Conservation (phyloP, 2,888 invertebrate species). For the Xylocampa areola region DNA sequence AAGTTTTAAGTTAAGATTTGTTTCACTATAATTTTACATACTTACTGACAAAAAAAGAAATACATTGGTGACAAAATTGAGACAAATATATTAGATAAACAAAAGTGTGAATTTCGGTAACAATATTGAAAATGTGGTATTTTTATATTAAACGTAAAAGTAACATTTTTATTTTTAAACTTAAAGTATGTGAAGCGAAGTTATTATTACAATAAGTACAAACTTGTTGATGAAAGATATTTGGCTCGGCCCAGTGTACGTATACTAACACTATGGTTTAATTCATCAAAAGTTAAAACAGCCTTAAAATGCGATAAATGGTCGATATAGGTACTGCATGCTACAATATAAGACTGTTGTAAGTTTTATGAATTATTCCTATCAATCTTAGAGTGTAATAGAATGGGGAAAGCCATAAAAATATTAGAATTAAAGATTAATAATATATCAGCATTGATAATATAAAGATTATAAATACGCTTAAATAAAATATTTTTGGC, state of each 20-base stretch:
- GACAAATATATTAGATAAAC: slow-evolving; percentile 71
- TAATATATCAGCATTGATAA: slow-evolving; percentile 89
- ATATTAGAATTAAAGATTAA: slow-evolving; percentile 87
- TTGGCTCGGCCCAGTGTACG: slow-evolving; percentile 79
- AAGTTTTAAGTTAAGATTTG: slow-evolving; percentile 64
- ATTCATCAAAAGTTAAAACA: slow-evolving; percentile 73
- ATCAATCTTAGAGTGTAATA: slow-evolving; percentile 75
- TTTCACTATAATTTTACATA: slow-evolving; percentile 62
- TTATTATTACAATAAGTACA: slow-evolving; percentile 83
- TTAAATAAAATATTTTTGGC: slow-evolving; percentile 91
- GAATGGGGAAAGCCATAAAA: slow-evolving; percentile 83
- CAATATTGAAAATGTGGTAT: slow-evolving; percentile 82
- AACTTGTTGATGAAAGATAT: slow-evolving; percentile 78
- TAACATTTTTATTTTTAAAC: slow-evolving; percentile 74
- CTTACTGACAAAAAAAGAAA: slow-evolving; percentile 57
- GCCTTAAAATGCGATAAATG: slow-evolving; percentile 55
- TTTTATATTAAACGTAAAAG: slow-evolving; percentile 83
- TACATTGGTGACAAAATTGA: slow-evolving; percentile 69
- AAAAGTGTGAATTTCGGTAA: slow-evolving; percentile 81
- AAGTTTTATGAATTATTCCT: slow-evolving; percentile 73
- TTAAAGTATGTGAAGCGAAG: slow-evolving; percentile 71
- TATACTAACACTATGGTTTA: slow-evolving; percentile 74
- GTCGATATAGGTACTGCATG: slow-evolving; percentile 29
- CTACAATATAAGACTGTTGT: slow-evolving; percentile 64
- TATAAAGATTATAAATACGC: slow-evolving; percentile 90